Base-by-base conservation (phyloP, 2,888 invertebrate genomes). In the Nysson spinosus region DNA sequence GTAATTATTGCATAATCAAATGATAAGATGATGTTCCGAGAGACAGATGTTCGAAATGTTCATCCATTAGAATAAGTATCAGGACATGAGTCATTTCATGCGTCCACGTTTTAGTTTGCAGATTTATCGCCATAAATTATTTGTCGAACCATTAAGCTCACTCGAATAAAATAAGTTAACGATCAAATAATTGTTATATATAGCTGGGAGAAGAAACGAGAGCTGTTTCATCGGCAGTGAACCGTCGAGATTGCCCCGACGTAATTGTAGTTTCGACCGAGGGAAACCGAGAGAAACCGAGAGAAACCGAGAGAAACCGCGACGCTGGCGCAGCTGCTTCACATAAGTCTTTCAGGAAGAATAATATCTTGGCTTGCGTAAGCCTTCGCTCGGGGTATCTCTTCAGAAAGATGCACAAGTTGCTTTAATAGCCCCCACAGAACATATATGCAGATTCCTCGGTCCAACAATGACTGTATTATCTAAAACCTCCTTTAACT, bases 341-440 rank as follows among this genome's bases (percentile, higher is more conserved):
- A 72, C 81, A 83, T 83, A 84, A 78, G 79, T 83, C 83, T 82
- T 75, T 60, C 70, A 65, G 66, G 78, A 79, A 82, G 81, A 83
- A 83, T 83, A 83, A 81, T 82, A 79, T 72, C 72, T 62, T 74
- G 60, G 47, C 69, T 80, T 75, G 76, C 72, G 77, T 70, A 78
- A 82, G 68, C 46, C 61, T 66, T 39, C 64, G 55, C 63, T 52
- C 62, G 56, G n/a, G n/a, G 44, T 60, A 67, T 54, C 72, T 69
- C 67, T 60, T 35, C 46, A 63, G 61, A 58, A 51, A 68, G 66
- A 66, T 69, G 46, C 60, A 40, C 49, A 58, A 58, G 50, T 56
- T 58, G 39, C 69, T 55, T 68, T 70, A 70, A 69, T 54, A 57
- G 62, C 62, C 54, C 58, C 16, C 66, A 37, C 28, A n/a, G n/a